Evolutionary conservation across 1,140 invertebrate genomes (phyloP), one percentile per base, ranked within the genome.

Genomic region (Callitettix versicolor): DNA sequence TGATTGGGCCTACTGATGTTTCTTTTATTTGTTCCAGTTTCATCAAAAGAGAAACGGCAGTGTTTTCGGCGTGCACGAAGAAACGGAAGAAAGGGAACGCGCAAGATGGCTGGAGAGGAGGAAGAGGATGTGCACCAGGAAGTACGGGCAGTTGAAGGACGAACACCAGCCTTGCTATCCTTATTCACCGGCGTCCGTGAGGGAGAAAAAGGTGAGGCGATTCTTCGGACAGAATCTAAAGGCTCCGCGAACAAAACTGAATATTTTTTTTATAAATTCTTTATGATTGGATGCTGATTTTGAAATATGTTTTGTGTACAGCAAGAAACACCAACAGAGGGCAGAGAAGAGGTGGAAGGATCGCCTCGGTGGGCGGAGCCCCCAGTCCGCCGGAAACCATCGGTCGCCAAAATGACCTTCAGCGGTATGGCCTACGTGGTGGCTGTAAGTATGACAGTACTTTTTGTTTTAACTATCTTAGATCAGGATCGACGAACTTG

Each of bases 51-150:
- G 84, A 86, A 67, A 85, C 85, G 15, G 82, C 84, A 14, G 81
- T 79, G 51, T 88, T 88, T 88, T 88, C 66, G 86, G 86, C 6
- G 80, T 88, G 30, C 79, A 85, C 62, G 80, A 83, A 61, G 78
- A 84, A 62, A 79, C 80, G 47, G 83, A 87, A 68, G 73, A 76
- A 26, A 72, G 79, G 58, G 81, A 87, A 69, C 78, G 77, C 62
- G 71, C 79, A 59, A 68, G 83, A 68, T 88, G 86, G 86, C 71
- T 82, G 52, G 83, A 86, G 61, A 73, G 86, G 65, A 73, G 85
- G 62, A 79, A 81, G 65, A 73, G 86, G 59, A 77, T 87, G 70
- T 84, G 84, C 48, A 79, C 78, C 56, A 76, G 84, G 66, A 79
- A 78, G 62, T 81, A 82, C 61, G 81, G 82, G 21, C 73, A 79